Evolutionary conservation across 2,888 invertebrate genomes (phyloP), one percentile per base, ranked within the genome.

Genomic region (Dasypogon diadema): DNA sequence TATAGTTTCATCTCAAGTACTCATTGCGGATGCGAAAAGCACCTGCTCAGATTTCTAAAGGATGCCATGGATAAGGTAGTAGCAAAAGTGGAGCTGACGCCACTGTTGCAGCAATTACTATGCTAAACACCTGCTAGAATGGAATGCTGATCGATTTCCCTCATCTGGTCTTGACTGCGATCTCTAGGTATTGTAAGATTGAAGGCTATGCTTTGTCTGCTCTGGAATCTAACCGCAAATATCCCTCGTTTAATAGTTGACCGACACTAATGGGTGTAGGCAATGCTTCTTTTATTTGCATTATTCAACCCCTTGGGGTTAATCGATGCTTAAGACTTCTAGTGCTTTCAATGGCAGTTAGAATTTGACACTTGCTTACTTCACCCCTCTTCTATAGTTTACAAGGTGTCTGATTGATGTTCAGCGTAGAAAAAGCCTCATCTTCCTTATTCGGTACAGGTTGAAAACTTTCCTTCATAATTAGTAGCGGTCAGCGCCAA

Each of bases 141-240:
- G 65, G 65, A 65, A 65, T 65, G 65, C 46, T 24, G 65, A 65
- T 65, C 65, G 74, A 68, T 58, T 60, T 58, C 74, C 65, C 56
- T n/a, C 30, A 12, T 3, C 42, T 42, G 8, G 42, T 6, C 42
- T 42, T 42, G 42, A n/a, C 42, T 42, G 8, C 42, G n/a, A 12
- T 42, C 42, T 42, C n/a, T 42, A 12, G 6, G 2, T 12, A 12
- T n/a, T 42, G 42, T n/a, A 42, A 42, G 3, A 12, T 42, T 12
- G 3, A 42, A 42, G 12, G 42, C 6, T 42, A 42, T 42, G n/a
- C 42, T 42, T 42, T 42, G 42, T 42, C 42, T 42, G 12, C 12
- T 6, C 12, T 42, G 2, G 42, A 42, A 42, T 42, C 42, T 42
- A 42, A 42, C 42, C 2, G 12, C 42, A 42, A 42, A 42, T 12